Conservation (phyloP, 2,888 invertebrate species). For the Choristoneura rosaceana region DNA sequence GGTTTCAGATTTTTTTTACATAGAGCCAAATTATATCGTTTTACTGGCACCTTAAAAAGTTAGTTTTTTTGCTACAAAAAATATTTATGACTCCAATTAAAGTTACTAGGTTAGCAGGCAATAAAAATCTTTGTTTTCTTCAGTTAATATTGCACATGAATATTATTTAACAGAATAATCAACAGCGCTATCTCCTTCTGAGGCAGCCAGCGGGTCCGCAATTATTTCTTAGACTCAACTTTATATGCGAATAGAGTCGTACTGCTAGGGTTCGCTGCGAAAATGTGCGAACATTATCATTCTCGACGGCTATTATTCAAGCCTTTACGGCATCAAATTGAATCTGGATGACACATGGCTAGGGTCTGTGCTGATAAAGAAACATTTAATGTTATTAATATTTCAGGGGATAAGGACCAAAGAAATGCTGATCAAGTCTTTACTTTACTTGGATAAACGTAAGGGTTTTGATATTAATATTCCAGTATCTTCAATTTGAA, state of each 20-base stretch:
- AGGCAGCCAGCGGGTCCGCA: slow-evolving; percentile 8
- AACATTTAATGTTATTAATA: neutral
- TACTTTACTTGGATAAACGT: too few species aligned
- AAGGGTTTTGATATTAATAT: neutral
- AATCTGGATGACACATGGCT: slow-evolving; percentile 25
- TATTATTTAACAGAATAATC: neutral
- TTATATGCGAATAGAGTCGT: slow-evolving; percentile 38
- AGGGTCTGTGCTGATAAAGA: neutral
- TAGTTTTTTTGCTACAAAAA: too few species aligned
- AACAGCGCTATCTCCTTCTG: neutral
- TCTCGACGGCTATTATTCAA: slow-evolving; percentile 37
- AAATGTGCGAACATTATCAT: slow-evolving; percentile 36
- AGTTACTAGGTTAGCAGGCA: too few species aligned
- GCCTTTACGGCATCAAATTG: slow-evolving; percentile 23
- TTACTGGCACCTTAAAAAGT: too few species aligned
- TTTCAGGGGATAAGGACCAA: neutral
- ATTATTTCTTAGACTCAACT: slow-evolving; percentile 30
- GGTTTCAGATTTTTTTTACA: too few species aligned
- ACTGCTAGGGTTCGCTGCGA: slow-evolving; percentile 12
- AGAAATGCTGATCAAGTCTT: neutral
- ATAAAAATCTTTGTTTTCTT: neutral
- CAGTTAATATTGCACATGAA: neutral
- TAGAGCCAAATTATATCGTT: too few species aligned
- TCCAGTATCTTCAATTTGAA: too few species aligned
- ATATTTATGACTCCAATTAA: too few species aligned